These are phyloP conservation scores for Spinus pinus DNA, from an alignment of 2,797 vertebrate species.

Conservation along the genomic window DNA sequence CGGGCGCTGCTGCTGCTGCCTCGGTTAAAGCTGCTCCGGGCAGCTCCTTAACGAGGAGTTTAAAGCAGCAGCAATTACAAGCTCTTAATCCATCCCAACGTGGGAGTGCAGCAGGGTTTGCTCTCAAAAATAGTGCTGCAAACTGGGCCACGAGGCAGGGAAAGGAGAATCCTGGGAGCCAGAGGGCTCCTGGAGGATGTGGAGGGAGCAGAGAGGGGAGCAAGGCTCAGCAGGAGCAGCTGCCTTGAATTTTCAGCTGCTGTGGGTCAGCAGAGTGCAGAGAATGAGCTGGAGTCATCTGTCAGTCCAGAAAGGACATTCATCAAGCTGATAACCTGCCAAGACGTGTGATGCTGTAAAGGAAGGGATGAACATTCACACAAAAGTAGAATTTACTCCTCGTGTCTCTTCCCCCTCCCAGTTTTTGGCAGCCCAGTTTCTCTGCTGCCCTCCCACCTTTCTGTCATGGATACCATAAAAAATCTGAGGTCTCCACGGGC, in stretches of 20 bases:
- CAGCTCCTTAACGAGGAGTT: neutral
- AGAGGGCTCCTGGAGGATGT: neutral
- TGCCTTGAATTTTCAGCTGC: neutral
- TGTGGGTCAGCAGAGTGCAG: neutral
- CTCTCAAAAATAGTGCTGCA: neutral
- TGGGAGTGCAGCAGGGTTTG: constrained; percentile 7
- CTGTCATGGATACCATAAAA: neutral
- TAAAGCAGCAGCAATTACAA: neutral
- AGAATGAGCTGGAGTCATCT: neutral
- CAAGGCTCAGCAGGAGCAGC: neutral
- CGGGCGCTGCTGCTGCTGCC: neutral
- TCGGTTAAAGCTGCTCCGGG: neutral
- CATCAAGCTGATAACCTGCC: neutral
- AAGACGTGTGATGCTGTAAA: neutral
- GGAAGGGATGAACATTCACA: neutral
- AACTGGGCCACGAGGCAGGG: neutral
- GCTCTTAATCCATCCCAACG: neutral
- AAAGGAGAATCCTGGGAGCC: neutral
- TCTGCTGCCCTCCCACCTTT: neutral
- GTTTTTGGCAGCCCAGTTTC: neutral
- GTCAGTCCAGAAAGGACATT: neutral
- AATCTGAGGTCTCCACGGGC: neutral
- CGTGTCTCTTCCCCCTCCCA: fast-evolving
- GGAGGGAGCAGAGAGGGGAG: neutral
- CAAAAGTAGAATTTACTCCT: neutral